Evolutionary conservation across 1,140 invertebrate species (phyloP), one percentile per base, ranked within the genome.

Genomic region (Aradophagus sp.): DNA sequence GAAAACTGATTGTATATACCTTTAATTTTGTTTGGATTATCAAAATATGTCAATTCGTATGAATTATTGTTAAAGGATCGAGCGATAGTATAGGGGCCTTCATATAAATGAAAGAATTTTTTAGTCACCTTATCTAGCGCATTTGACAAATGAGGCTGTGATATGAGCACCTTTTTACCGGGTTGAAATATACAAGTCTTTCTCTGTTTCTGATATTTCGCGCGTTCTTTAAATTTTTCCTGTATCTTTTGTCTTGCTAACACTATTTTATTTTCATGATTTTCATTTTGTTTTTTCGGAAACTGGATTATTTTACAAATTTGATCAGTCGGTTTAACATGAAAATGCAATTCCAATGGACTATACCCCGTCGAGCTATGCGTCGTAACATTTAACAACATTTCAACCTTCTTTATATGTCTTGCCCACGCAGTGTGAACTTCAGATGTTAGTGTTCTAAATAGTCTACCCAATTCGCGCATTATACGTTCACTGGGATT

Each of bases 71-170:
- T 19, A 16, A 56, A 41, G 0, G 34, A 23, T 8, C 58, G 36
- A 5, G 2, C 2, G 15, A 67, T 44, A n/a, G 13, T 3, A 38
- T 67, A 73, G 15, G 70, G 62, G 5, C 70, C 52, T 8, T 26
- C 12, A 23, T 68, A 73, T 2, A 73, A 6, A 31, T 63, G 50
- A 34, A 63, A 73, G 50, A 29, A 29, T 29, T 29, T 29, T 4
- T 4, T 5, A 6, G 27, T 29, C 11, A 10, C 10, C 2, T n/a
- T 29, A n/a, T 4, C 10, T n/a, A 29, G 2, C 10, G 27, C 27
- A n/a, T 29, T 29, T 29, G 27, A 29, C 11, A 29, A 29, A 10
- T 29, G 27, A 6, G 27, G 27, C 2, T 6, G 2, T 10, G 5
- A n/a, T 2, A 29, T 29, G 6, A 29, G 10, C 2, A 29, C 27